Conservation (phyloP, 2,888 invertebrate genomes). For the Arctia plantaginis region DNA sequence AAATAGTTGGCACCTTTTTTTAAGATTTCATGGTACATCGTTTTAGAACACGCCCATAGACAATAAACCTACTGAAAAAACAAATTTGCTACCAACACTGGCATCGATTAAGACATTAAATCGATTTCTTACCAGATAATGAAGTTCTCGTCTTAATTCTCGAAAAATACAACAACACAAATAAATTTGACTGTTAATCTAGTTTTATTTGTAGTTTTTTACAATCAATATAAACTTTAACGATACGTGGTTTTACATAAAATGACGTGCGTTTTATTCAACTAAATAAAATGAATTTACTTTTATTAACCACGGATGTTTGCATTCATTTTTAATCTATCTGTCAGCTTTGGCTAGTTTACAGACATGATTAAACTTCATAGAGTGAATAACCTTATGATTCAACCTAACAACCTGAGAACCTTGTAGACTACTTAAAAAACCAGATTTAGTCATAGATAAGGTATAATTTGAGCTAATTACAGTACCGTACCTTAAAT, state of each 20-base stretch:
- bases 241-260: constrained; percentile 29
- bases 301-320: constrained; percentile 23
- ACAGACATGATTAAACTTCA: constrained; percentile 6
- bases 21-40: constrained; percentile 15
- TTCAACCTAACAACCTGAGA: constrained; percentile 7
- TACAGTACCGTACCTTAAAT: constrained; percentile 29
- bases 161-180: constrained; percentile 61
- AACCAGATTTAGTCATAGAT: constrained; percentile 37
- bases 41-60: constrained; percentile 31
- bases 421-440: constrained; percentile 22
- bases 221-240: constrained; percentile 53
- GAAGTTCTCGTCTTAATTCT: constrained; percentile 61
- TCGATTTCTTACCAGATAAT: constrained; percentile 62
- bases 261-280: constrained; percentile 34
- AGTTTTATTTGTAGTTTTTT: constrained; percentile 47
- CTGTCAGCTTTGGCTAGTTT: constrained; percentile 1
- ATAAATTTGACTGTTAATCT: constrained; percentile 61
- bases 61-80: constrained; percentile 51
- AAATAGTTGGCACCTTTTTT: constrained; percentile 20
- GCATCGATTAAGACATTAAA: constrained; percentile 69
- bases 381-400: constrained; percentile 7
- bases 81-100: constrained; percentile 38
- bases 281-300: constrained; percentile 34
- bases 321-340: constrained; percentile 23
- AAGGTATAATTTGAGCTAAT: constrained; percentile 38